A percentile compares a stretch with the other conserved stretches of the same genome.
Evolutionary conservation across 2,888 invertebrate species (phyloP).

Genomic region (Gasteruption jaculator): DNA sequence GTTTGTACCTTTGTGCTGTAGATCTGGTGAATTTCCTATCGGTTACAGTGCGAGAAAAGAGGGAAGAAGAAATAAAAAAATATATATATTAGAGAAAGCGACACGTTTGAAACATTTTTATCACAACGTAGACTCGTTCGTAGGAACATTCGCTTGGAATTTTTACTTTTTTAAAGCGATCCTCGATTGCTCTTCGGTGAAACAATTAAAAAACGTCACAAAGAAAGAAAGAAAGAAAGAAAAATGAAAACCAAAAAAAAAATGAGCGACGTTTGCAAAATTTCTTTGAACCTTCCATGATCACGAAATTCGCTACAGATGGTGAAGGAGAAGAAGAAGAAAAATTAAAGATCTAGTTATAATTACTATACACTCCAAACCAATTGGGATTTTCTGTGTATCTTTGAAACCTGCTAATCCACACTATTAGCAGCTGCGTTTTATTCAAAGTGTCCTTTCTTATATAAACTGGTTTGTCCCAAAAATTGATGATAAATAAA

Average conservation of each 20-base stretch:
- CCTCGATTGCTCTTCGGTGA: no score
- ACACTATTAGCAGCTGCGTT: slow-evolving; percentile 42
- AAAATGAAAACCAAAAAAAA: neutral
- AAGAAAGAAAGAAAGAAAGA: slow-evolving; percentile 3
- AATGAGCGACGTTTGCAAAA: slow-evolving; percentile 18
- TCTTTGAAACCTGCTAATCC: slow-evolving; percentile 38
- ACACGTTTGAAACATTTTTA: no score
- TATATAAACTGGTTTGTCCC: slow-evolving; percentile 48
- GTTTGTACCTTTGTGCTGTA: slow-evolving; percentile 44
- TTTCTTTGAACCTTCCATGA: slow-evolving; percentile 11
- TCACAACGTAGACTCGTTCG: no score
- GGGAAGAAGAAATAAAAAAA: slow-evolving; percentile 10
- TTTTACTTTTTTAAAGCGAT: no score
- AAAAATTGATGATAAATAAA: slow-evolving; percentile 41
- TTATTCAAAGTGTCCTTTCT: slow-evolving; percentile 50
- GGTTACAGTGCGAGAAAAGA: slow-evolving; percentile 19
- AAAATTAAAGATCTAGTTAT: no score
- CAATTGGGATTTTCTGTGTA: slow-evolving; percentile 33
- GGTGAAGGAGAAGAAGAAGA: no score
- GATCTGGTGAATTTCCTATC: slow-evolving; percentile 24
- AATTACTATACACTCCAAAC: neutral
- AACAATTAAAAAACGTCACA: no score
- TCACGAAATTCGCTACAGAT: slow-evolving; percentile 15
- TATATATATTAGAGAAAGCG: no score
- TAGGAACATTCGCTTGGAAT: no score